Conservation (phyloP, 2,113 vertebrate genomes). For the Alces alces region DNA sequence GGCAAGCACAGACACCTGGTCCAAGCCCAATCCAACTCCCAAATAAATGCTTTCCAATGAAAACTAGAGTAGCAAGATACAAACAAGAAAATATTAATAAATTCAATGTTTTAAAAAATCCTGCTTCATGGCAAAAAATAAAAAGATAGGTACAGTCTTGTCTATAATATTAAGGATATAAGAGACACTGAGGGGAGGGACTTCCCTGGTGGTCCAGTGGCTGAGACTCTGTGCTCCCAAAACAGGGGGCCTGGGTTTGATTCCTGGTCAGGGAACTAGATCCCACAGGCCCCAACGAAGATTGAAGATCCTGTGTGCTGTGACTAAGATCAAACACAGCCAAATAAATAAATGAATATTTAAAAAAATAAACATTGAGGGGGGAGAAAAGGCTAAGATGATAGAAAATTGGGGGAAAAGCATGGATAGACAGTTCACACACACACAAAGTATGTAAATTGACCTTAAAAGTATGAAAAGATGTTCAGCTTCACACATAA, state of each 20-base stretch:
- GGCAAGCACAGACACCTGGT: not conserved
- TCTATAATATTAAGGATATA: not conserved
- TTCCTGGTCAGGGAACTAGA: not conserved
- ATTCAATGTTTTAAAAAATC: not conserved
- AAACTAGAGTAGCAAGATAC: not conserved
- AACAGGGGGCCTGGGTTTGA: not conserved
- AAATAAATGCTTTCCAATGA: not conserved
- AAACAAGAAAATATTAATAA: not conserved
- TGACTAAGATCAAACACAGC: not conserved
- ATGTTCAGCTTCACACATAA: not conserved
- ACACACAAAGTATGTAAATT: not conserved
- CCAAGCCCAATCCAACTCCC: not conserved
- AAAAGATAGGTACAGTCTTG: not conserved
- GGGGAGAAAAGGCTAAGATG: not conserved
- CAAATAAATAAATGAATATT: not conserved
- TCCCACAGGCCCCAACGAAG: not conserved
- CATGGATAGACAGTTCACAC: not conserved
- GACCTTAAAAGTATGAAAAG: not conserved
- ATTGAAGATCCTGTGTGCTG: not conserved
- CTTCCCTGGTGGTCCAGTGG: not conserved
- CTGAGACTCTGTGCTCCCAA: not conserved
- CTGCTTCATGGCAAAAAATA: not conserved
- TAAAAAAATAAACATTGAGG: not conserved
- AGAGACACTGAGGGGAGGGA: not conserved
- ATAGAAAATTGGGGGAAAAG: conserved; percentile 1